phyloP scores from a whole-genome alignment of 2,888 invertebrate species.

The Platypus cylindrus region DNA sequence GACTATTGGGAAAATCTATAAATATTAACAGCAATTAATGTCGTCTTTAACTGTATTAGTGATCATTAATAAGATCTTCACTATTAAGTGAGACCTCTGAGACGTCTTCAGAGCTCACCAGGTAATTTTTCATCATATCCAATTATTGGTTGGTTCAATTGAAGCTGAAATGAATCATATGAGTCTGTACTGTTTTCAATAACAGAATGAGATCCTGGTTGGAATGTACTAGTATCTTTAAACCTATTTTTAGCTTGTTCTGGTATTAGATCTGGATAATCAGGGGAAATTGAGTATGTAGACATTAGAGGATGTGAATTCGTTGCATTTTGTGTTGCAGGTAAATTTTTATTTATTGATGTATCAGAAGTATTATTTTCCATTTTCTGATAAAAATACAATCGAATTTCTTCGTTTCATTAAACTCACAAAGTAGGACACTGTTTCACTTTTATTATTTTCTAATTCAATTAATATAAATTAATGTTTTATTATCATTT shows the following conservation, averaged over 20 bases:
- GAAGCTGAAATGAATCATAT: constrained; percentile 21
- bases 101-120: too few relatives aligned
- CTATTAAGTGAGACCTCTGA: too few relatives aligned
- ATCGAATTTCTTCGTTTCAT: too few relatives aligned
- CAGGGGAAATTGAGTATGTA: constrained; percentile 28
- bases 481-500: too few relatives aligned
- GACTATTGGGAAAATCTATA: constrained; percentile 43
- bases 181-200: constrained; percentile 19
- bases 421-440: too few relatives aligned
- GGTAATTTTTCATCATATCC: constrained; percentile 28
- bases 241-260: constrained; percentile 26
- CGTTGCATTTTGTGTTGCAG: constrained; percentile 27
- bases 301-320: constrained; percentile 36
- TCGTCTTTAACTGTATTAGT: too few relatives aligned
- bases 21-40: too few relatives aligned
- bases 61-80: too few relatives aligned
- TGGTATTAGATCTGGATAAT: constrained; percentile 33
- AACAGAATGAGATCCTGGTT: constrained; percentile 28
- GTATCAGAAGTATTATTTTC: constrained; percentile 3
- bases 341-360: constrained; percentile 6
- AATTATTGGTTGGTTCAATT: constrained; percentile 22
- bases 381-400: too few relatives aligned
- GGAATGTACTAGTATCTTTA: constrained; percentile 22
- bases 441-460: not conserved
- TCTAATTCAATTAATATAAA: constrained; percentile 2